These are phyloP conservation scores for Gorsachius magnificus DNA, from an alignment of 2,797 vertebrate genomes.

Conservation along the genomic window DNA sequence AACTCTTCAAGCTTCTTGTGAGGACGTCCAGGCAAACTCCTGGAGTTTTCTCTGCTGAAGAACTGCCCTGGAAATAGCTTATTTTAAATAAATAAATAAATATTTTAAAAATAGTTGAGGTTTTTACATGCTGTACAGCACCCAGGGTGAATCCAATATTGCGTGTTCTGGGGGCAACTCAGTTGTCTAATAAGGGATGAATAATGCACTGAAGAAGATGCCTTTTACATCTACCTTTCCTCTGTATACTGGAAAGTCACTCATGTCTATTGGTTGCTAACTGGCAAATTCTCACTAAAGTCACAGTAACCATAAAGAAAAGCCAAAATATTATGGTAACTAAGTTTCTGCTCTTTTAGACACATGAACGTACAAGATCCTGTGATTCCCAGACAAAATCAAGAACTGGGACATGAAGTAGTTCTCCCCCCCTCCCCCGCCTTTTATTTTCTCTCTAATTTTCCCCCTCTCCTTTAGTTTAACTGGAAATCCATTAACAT, in stretches of 20 bases:
- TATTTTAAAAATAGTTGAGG: not conserved
- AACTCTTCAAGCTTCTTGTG: not conserved
- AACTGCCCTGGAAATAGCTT: not conserved
- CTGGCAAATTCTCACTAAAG: not conserved
- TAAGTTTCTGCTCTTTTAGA: not conserved
- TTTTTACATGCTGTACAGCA: not conserved
- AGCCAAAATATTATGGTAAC: not conserved
- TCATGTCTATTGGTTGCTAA: not conserved
- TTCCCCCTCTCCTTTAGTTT: not conserved
- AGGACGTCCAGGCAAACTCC: not conserved
- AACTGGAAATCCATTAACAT: not conserved
- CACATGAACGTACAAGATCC: not conserved
- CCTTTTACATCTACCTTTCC: not conserved
- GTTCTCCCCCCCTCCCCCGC: accelerated
- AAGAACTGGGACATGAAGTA: not conserved
- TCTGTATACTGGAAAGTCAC: not conserved
- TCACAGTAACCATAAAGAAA: not conserved
- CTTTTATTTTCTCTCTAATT: not conserved
- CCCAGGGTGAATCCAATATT: not conserved
- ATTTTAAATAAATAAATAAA: not conserved
- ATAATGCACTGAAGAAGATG: not conserved
- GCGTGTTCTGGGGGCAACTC: not conserved
- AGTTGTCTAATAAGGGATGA: not conserved
- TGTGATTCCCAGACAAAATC: not conserved
- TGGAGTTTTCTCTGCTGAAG: not conserved